Base-by-base conservation (phyloP, 1,140 invertebrate species). In the Ditylenchus dipsaci region DNA sequence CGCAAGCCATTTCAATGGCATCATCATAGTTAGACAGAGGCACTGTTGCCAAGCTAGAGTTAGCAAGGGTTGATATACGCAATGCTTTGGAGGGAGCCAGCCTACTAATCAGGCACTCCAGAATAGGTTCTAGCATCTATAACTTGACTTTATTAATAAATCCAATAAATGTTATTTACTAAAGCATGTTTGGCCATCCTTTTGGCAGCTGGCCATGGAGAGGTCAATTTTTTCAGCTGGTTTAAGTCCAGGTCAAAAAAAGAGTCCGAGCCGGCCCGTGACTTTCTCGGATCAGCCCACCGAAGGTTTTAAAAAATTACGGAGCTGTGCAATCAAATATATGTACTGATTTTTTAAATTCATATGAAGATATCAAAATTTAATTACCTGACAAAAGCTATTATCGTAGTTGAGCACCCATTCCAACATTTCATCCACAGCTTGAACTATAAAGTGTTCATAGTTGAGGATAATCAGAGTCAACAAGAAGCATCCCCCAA, bases 401-500 rank as follows among this genome's bases (percentile, higher is more conserved):
- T 33, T 29, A 33, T 57, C 42, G 67, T 63, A 29, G 23, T 29
- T 57, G 62, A 26, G 61, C 21, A 68, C 45, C 3, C 15, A 53
- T 21, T 53, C 49, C n/a, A 53, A 15, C 49, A 53, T 53, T 17
- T 26, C 49, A 5, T 66, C 33, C 42, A 68, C 63, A 15, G 67
- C 47, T 26, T 65, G 62, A 11, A 26, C 60, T 15, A 68, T 45
- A 11, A 43, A 11, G 58, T 29, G 42, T n/a, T 68, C 63, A 57
- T 65, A 68, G 21, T 71, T 57, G 30, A 68, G 23, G 38, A 42
- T 38, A 0, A 65, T 56, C n/a, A 68, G 30, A 26, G 30, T 21
- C 0, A 33, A 23, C 30, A 68, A n/a, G 65, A 43, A 66, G 19
- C 23, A 23, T 13, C 26, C 19, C 5, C 29, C 67, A 23, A 66